Percentiles rank a stretch among this genome's conserved stretches.
Evolutionary conservation across 1,140 invertebrate genomes (phyloP).

Genomic region (Uloborus diversus): DNA sequence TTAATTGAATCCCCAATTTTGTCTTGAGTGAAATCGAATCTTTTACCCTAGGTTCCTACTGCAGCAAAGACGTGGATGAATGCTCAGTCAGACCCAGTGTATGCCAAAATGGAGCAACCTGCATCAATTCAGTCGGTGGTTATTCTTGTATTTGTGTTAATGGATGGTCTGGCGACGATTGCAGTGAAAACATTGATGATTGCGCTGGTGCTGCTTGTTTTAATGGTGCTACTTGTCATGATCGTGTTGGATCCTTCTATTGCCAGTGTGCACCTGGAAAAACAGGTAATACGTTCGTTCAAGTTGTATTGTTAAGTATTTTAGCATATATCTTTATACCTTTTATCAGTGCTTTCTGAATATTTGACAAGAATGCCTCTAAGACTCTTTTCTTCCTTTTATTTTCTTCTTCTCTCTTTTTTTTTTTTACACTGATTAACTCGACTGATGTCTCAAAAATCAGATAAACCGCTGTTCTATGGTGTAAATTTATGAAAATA

Average conservation of each 20-base stretch:
- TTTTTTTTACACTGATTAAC: too few species aligned
- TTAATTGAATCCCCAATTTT: too few species aligned
- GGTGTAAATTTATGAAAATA: too few species aligned
- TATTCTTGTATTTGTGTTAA: slow-evolving; percentile 97
- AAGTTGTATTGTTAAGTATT: too few species aligned
- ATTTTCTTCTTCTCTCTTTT: too few species aligned
- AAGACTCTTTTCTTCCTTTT: too few species aligned
- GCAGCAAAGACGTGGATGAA: slow-evolving; percentile 69
- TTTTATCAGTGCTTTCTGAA: too few species aligned
- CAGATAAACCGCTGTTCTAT: too few species aligned
- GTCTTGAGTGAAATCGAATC: too few species aligned
- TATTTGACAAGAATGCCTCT: too few species aligned
- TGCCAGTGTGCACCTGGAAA: slow-evolving; percentile 95
- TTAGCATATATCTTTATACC: too few species aligned
- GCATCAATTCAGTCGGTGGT: slow-evolving; percentile 87
- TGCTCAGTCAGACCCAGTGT: slow-evolving; percentile 74
- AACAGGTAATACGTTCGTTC: slow-evolving; percentile 74
- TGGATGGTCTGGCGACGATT: slow-evolving; percentile 91
- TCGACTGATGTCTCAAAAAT: too few species aligned
- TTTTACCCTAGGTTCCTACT: slow-evolving; percentile 67
- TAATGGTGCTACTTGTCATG: slow-evolving; percentile 96
- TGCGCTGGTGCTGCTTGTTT: slow-evolving; percentile 92
- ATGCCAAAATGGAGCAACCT: slow-evolving; percentile 94
- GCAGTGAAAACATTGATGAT: slow-evolving; percentile 92
- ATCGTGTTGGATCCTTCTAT: slow-evolving; percentile 91